phyloP scores from a whole-genome alignment of 2,888 invertebrate genomes.

The Himalopsyche anomala region DNA sequence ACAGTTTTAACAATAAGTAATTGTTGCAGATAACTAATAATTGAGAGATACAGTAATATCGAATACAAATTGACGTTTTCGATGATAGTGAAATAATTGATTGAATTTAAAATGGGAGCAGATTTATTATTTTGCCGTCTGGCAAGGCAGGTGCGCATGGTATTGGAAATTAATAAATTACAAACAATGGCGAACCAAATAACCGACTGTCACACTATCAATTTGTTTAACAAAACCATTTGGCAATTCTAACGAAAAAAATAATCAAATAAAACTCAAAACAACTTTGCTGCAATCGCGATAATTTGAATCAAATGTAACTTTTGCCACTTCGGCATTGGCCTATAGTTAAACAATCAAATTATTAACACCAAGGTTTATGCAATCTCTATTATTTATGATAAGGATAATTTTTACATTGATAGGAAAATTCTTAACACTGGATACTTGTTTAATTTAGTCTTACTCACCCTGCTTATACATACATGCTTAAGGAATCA shows the following conservation, averaged over 20 bases:
- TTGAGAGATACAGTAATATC: background rate
- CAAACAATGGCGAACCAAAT: background rate
- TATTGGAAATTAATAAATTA: conserved; percentile 16
- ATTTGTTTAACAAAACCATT: conserved; percentile 2
- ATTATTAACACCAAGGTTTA: conserved; percentile 5
- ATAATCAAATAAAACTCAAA: conserved; percentile 19
- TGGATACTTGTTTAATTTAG: background rate
- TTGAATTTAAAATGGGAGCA: background rate
- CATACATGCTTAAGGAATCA: background rate
- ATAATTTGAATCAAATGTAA: too few species aligned
- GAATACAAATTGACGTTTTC: background rate
- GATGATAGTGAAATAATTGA: conserved; percentile 13
- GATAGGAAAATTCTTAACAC: background rate
- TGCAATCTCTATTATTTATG: background rate
- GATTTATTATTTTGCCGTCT: conserved; percentile 5
- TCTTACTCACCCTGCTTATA: background rate
- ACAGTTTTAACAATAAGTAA: background rate
- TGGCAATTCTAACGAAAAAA: background rate
- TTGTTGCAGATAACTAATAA: conserved; percentile 10
- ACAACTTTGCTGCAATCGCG: background rate
- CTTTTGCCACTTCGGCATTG: background rate
- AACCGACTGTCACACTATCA: background rate
- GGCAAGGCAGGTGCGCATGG: background rate
- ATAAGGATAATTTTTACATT: background rate
- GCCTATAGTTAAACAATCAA: background rate